These are phyloP conservation scores for Lepidotrigona ventralis DNA, from an alignment of 1,140 invertebrate species.

Conservation along the genomic window DNA sequence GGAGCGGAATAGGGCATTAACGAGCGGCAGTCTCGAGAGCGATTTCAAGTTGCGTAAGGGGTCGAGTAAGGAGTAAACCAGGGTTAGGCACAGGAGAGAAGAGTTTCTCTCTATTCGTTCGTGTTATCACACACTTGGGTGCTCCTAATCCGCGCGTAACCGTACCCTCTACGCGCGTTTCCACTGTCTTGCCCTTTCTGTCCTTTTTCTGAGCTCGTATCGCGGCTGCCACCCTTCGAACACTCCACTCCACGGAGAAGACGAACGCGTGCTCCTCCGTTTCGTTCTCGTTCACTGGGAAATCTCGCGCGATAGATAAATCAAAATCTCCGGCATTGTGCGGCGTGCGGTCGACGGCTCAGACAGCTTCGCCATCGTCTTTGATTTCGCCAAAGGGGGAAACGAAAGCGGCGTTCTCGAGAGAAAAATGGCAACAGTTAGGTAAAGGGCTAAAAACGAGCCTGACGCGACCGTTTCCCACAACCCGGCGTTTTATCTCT, in stretches of 20 bases:
- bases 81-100: constrained; percentile 30
- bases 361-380: constrained; percentile 43
- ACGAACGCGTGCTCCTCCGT: constrained; percentile 6
- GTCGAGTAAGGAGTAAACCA: constrained; percentile 28
- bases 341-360: constrained; percentile 48
- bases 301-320: constrained; percentile 68
- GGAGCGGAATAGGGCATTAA: constrained; percentile 65
- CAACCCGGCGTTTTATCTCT: neutral
- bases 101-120: constrained; percentile 64
- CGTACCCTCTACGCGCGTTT: constrained; percentile 44
- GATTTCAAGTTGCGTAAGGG: constrained; percentile 54
- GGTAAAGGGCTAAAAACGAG: constrained; percentile 21
- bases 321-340: constrained; percentile 69
- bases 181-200: constrained; percentile 43
- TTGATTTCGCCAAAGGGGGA: neutral
- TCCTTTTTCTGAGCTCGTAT: neutral
- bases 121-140: constrained; percentile 70
- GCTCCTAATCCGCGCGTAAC: constrained; percentile 66
- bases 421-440: constrained; percentile 23
- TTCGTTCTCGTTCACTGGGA: neutral
- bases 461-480: constrained; percentile 28
- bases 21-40: constrained; percentile 64
- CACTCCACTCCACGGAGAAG: neutral
- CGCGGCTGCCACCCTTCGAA: neutral
- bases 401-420: neutral